Conservation (phyloP, 30 jellyfish, hydroid and myxozoan species). For the Aurelia coerulea region DNA sequence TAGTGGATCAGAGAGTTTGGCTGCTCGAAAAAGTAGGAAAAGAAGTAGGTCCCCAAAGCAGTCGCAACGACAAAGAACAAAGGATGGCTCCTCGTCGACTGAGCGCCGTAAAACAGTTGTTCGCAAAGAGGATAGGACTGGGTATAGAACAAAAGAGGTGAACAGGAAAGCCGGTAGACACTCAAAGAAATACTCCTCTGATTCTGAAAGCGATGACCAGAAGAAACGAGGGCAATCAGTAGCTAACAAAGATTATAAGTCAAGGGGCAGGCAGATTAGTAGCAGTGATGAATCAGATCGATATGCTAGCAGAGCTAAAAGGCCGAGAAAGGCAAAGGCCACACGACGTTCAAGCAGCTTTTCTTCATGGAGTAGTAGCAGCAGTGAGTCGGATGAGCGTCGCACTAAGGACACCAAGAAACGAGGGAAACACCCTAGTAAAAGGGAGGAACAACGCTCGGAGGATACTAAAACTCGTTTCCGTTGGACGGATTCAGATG, state of each 20-base stretch:
- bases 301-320: no score
- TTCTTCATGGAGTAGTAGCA: not conserved
- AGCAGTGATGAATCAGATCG: not conserved
- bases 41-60: not conserved
- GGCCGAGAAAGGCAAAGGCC: no score
- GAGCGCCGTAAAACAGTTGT: not conserved
- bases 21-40: not conserved
- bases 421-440: not conserved
- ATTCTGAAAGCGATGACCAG: not conserved
- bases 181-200: not conserved
- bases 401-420: not conserved
- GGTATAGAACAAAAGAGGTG: not conserved
- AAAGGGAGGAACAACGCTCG: not conserved
- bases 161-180: not conserved
- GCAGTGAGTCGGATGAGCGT: not conserved
- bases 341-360: no score
- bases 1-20: not conserved
- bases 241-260: not conserved
- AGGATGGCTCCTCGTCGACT: not conserved
- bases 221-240: not conserved
- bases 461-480: not conserved
- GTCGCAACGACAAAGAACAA: not conserved
- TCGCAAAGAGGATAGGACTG: not conserved
- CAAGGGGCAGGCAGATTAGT: conserved; percentile 14
- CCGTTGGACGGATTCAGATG: no score